Evolutionary conservation across 1,140 invertebrate species (phyloP).

Genomic region (Halotydeus destructor): DNA sequence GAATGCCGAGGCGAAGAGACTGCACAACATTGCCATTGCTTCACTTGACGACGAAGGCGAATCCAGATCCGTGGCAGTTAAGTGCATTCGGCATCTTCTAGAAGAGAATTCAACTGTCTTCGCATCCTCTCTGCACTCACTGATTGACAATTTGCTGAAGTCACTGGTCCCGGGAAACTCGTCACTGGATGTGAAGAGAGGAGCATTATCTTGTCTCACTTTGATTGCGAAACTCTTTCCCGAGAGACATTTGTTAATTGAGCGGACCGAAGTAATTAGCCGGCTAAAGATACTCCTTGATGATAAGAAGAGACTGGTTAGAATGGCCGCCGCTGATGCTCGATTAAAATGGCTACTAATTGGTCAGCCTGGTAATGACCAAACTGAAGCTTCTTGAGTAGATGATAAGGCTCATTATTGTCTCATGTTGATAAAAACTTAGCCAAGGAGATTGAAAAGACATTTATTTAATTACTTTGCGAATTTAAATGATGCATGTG

Average conservation of each 20-base stretch:
- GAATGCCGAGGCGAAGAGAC: not conserved
- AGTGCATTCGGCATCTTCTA: not conserved
- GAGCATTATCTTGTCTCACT: not conserved
- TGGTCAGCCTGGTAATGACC: no score
- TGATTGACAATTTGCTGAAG: not conserved
- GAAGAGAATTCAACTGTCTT: not conserved
- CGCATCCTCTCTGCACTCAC: not conserved
- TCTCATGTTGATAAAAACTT: no score
- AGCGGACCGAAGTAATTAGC: not conserved
- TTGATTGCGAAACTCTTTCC: not conserved
- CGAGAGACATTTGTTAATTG: not conserved
- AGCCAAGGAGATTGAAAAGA: no score
- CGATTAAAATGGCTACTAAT: not conserved
- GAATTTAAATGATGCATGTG: no score
- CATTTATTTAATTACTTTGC: no score
- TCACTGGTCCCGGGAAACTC: not conserved
- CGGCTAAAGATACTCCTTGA: not conserved
- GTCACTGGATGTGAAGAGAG: not conserved
- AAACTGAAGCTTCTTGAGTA: no score
- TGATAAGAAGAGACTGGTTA: conserved; percentile 3
- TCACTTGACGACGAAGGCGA: not conserved
- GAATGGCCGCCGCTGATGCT: not conserved
- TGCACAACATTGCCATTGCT: not conserved
- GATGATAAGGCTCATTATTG: no score
- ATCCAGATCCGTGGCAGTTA: not conserved